These are phyloP conservation scores for Drosophila aldrichi DNA, from an alignment of 2,888 invertebrate species.

Conservation along the genomic window DNA sequence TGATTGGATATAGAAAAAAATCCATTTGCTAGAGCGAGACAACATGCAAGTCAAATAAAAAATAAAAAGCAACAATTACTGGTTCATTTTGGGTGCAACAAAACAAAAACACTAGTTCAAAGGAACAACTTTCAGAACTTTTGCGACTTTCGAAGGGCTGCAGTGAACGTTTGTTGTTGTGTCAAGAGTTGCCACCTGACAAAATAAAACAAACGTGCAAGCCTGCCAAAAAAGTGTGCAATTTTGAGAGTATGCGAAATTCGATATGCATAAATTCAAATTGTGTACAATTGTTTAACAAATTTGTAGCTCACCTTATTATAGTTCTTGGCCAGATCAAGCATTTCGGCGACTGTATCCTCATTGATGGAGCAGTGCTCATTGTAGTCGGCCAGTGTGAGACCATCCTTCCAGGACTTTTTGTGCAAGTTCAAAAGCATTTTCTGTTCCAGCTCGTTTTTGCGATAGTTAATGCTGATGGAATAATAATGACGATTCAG, in stretches of 20 bases:
- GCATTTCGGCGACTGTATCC: slow-evolving; percentile 97
- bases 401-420: slow-evolving; percentile 99
- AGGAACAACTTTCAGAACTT: slow-evolving; percentile 15
- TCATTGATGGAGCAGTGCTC: slow-evolving; percentile 97
- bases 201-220: background rate
- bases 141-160: slow-evolving; percentile 8
- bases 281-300: background rate
- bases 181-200: slow-evolving; percentile 38
- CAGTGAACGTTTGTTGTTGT: background rate
- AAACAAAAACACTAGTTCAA: slow-evolving; percentile 24
- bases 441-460: slow-evolving; percentile 99
- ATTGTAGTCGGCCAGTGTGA: slow-evolving; percentile 95
- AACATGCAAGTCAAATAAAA: background rate
- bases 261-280: background rate
- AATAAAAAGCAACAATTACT: background rate
- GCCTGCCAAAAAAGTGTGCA: background rate
- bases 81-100: background rate
- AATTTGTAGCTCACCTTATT: slow-evolving; percentile 88
- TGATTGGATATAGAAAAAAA: background rate
- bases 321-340: slow-evolving; percentile 98
- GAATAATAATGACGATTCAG: slow-evolving; percentile 99
- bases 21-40: slow-evolving; percentile 10
- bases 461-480: slow-evolving; percentile 99
- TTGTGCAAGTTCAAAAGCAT: slow-evolving; percentile 99
- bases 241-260: slow-evolving; percentile 7